phyloP scores from a whole-genome alignment of 2,113 vertebrate genomes.

The Gallinago paraguaiae region DNA sequence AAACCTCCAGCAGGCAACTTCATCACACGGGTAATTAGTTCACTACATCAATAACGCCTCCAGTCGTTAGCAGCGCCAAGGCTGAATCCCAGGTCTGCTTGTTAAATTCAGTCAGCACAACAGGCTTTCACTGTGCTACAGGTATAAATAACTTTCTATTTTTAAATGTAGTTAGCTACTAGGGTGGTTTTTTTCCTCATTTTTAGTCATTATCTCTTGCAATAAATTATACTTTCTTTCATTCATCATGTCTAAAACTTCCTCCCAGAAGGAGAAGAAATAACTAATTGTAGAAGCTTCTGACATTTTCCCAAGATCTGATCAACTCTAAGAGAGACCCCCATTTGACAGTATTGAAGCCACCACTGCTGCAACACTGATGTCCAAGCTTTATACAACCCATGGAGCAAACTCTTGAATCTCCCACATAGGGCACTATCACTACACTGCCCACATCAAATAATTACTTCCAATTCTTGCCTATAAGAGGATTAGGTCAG shows the following conservation, averaged over 20 bases:
- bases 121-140: not conserved
- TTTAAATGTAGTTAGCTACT: not conserved
- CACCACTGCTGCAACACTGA: not conserved
- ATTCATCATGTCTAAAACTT: not conserved
- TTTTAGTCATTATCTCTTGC: slow-evolving; percentile 21
- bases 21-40: slow-evolving; percentile 22
- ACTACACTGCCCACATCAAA: not conserved
- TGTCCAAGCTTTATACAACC: not conserved
- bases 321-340: not conserved
- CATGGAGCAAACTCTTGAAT: not conserved
- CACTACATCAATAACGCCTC: not conserved
- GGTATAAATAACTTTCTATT: slow-evolving; percentile 33
- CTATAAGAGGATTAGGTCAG: not conserved
- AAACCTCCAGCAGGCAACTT: slow-evolving; percentile 37
- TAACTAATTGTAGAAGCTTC: slow-evolving; percentile 6
- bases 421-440: not conserved
- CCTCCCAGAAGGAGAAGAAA: not conserved
- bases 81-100: not conserved
- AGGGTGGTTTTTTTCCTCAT: not conserved
- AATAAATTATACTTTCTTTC: slow-evolving; percentile 26
- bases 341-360: not conserved
- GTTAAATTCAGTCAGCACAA: slow-evolving; percentile 35
- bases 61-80: not conserved
- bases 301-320: not conserved
- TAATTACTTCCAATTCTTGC: not conserved